These are phyloP conservation scores for Elephas maximus DNA, from an alignment of 2,113 vertebrate species.

Conservation along the genomic window DNA sequence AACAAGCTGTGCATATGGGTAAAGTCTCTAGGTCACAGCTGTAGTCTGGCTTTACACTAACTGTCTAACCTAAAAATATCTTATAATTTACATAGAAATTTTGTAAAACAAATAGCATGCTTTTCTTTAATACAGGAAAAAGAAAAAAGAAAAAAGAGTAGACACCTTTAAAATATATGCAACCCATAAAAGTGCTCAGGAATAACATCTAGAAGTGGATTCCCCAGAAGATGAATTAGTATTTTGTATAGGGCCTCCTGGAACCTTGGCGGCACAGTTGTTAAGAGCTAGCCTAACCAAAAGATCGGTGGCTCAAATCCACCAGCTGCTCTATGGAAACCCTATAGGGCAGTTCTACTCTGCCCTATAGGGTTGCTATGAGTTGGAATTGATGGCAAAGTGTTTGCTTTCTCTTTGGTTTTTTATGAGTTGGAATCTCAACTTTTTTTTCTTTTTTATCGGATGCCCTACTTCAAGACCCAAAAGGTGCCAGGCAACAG, in stretches of 20 bases:
- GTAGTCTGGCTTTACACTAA: not conserved
- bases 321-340: too few species aligned
- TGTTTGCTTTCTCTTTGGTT: too few species aligned
- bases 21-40: not conserved
- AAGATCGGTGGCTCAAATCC: too few species aligned
- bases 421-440: too few species aligned
- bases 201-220: not conserved
- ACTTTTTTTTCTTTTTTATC: too few species aligned
- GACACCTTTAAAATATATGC: not conserved
- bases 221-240: not conserved
- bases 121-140: not conserved
- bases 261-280: too few species aligned
- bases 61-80: not conserved
- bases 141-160: not conserved
- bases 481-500: not conserved
- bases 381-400: too few species aligned
- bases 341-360: too few species aligned
- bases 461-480: rapidly evolving
- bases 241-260: not conserved
- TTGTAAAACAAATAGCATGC: not conserved
- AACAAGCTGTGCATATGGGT: not conserved
- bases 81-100: not conserved
- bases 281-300: too few species aligned
- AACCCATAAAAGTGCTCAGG: not conserved
- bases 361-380: too few species aligned